A percentile compares a stretch with the other conserved stretches of the same genome.
Evolutionary conservation across 2,888 invertebrate genomes (phyloP).

Genomic region (Dryobota labecula): DNA sequence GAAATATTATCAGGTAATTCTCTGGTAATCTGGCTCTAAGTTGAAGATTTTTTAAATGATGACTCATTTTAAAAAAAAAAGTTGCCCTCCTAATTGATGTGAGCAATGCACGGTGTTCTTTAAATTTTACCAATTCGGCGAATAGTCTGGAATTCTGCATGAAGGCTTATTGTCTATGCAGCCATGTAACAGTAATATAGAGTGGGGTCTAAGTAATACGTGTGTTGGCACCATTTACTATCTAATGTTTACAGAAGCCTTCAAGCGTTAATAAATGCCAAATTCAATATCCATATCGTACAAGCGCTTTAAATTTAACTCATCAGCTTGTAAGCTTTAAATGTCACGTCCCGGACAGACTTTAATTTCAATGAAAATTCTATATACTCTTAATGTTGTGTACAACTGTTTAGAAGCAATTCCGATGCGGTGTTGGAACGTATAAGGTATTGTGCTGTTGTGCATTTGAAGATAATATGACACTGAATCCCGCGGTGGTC

Average conservation of each 20-base stretch:
- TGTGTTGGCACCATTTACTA: neutral
- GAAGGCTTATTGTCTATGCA: neutral
- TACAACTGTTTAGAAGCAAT: conserved; percentile 48
- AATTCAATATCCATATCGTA: conserved; percentile 13
- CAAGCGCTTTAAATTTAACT: neutral
- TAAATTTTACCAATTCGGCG: neutral
- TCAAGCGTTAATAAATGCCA: neutral
- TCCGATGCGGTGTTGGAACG: conserved; percentile 45
- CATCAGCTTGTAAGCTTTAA: conserved; percentile 13
- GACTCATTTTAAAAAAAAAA: neutral
- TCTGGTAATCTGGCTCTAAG: neutral
- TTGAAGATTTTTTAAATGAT: neutral
- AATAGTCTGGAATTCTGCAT: neutral
- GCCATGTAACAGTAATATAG: neutral
- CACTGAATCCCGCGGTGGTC: neutral
- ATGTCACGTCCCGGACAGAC: neutral
- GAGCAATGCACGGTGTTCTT: neutral
- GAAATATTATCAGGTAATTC: neutral
- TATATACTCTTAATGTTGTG: conserved; percentile 29
- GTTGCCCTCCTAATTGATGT: neutral
- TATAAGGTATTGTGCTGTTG: conserved; percentile 8
- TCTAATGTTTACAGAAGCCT: neutral
- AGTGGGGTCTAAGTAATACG: neutral
- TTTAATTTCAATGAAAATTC: conserved; percentile 27
- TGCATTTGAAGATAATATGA: conserved; percentile 12